Evolutionary conservation across 2,113 vertebrate species (phyloP), one percentile per base, ranked within the genome.

Genomic region (Osmerus mordax): DNA sequence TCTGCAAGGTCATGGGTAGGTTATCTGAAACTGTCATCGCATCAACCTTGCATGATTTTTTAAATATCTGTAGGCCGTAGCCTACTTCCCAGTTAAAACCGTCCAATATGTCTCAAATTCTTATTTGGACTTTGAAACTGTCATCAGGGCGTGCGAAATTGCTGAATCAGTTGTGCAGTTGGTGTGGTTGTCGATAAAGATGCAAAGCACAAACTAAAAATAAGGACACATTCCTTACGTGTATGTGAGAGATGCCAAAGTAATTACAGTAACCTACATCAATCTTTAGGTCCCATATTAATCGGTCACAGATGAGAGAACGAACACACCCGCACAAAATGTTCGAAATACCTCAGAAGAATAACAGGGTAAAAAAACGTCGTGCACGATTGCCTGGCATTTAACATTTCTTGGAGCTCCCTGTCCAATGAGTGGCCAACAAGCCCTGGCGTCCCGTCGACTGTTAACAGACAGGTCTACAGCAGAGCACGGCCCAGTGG

Each of bases 391-490:
- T 83, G 69, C 61, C 73, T 70, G 61, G 36, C 76, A 73, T 80
- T 80, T 78, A 64, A 77, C 67, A 72, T 74, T 63, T 80, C 72
- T 79, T 77, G 73, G 79, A 84, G 64, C 73, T 78, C 68, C 51
- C 23, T 58, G 74, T 84, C 76, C 75, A 84, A 81, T 84, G 62
- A 53, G 69, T 78, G 72, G 83, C 84, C 79, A 86, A 73, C 80
- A 70, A 84, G 79, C 75, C 75, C 81, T 86, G 87, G 86, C 76
- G 15, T 47, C 36, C 60, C 60, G 76, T 77, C 64, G 77, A 63
- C 81, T 68, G 71, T 73, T 83, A 86, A 85, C 87, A 82, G 83
- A 87, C 84, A 84, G 78, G 79, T 84, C 86, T 84, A 82, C 87
- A 86, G 86, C 88, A 81, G 79, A 81, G 83, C 84, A 54, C 65